Evolutionary conservation across 2,113 vertebrate species (phyloP).

Genomic region (Leucopternis melanops): DNA sequence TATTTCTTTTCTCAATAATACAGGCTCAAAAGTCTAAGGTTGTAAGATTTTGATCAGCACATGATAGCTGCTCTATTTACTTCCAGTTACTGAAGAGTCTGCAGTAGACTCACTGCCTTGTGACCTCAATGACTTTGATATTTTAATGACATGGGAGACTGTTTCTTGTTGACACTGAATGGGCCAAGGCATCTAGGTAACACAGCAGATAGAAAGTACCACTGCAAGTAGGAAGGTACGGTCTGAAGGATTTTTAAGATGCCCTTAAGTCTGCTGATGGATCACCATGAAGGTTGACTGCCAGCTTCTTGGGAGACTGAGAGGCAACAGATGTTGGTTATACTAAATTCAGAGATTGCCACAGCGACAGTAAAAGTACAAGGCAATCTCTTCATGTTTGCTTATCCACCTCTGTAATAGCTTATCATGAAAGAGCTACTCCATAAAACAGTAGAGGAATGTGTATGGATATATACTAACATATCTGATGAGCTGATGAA

Average conservation of each 20-base stretch:
- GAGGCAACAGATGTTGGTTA: background rate
- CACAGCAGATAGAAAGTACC: background rate
- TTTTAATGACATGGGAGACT: background rate
- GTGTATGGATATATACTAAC: background rate
- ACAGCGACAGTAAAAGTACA: background rate
- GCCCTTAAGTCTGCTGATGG: background rate
- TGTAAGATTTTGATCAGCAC: background rate
- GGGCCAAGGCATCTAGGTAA: background rate
- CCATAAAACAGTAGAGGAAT: background rate
- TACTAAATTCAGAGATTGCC: background rate
- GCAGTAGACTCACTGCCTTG: background rate
- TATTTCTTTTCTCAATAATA: background rate
- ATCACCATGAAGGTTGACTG: background rate
- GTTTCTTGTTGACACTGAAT: background rate
- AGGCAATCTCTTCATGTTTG: background rate
- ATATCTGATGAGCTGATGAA: background rate
- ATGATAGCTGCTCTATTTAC: background rate
- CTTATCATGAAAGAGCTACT: background rate
- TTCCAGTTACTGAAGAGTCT: background rate
- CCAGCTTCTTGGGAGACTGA: background rate
- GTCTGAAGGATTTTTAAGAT: background rate
- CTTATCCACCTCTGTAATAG: background rate
- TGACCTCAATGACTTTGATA: background rate
- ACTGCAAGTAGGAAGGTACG: background rate
- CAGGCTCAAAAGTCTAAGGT: background rate